Base-by-base conservation (phyloP, 2,113 vertebrate genomes). In the Sitta europaea region DNA sequence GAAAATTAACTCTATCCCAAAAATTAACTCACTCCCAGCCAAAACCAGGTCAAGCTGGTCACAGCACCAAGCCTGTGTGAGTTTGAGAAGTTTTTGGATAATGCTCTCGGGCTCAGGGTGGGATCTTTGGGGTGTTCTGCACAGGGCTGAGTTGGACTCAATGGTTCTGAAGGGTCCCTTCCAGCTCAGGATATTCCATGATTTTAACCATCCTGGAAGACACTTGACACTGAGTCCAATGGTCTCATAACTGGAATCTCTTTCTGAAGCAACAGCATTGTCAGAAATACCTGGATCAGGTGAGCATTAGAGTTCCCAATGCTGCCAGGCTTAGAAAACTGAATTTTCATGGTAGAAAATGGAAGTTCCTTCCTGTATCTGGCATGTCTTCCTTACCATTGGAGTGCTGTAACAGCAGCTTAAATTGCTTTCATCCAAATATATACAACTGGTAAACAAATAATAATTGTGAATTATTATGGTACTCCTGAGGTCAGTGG, bases 351-450 rank as follows among this genome's bases (percentile, higher is more conserved):
- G 12, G 20, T 10, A n/a, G 70, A 42, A 12, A 62, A 25, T 20
- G 8, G 50, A 78, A 58, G 4, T 14, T 72, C 29, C 40, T 63
- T 43, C 51, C 43, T 48, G 1, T 13, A 27, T 29, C n/a, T 5
- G 2, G 4, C 0, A 0, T 43, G n/a, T 25, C 43, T 86, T 67
- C 62, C 24, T 63, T 59, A 6, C 29, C 14, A 4, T 5, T 68
- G 21, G 3, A 42, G 38, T 63, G 33, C 16, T 55, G 0, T n/a
- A 74, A 12, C 23, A 45, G 17, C 42, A 28, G 23, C 9, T 40
- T 40, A 42, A 38, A 45, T 16, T 51, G 24, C 31, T 62, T 79
- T 71, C 28, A 61, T 36, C 71, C 31, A 40, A 50, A 36, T 35
- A 23, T 5, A 5, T 10, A 4, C 36, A n/a, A 9, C 9, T 12